Conservation (phyloP, 1,140 invertebrate species). For the Papilio dardanus region DNA sequence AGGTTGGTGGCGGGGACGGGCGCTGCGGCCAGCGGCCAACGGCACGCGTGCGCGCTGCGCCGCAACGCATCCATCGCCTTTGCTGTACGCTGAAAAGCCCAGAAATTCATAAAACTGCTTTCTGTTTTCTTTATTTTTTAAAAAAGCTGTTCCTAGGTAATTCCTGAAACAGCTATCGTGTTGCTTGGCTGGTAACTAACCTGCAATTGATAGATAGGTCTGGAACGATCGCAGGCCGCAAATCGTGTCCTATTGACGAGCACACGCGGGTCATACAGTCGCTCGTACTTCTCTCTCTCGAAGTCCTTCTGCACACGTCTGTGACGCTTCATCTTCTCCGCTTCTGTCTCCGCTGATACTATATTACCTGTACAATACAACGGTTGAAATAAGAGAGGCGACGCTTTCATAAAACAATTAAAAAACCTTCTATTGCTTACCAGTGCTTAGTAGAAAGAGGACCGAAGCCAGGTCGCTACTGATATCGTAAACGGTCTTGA, state of each 20-base stretch:
- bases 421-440: background rate
- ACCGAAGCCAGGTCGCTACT: background rate
- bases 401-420: background rate
- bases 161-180: no score
- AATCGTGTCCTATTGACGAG: slow-evolving; percentile 65
- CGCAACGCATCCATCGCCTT: slow-evolving; percentile 55
- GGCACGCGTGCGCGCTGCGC: slow-evolving; percentile 49
- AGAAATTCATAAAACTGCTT: no score
- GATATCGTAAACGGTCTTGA: background rate
- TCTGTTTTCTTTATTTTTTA: background rate
- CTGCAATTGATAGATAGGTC: slow-evolving; percentile 64
- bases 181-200: slow-evolving; percentile 41
- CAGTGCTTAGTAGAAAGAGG: slow-evolving; percentile 13
- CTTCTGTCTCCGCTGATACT: slow-evolving; percentile 55
- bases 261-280: slow-evolving; percentile 61
- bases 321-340: slow-evolving; percentile 64
- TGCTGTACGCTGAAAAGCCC: slow-evolving; percentile 54
- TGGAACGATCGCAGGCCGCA: slow-evolving; percentile 70
- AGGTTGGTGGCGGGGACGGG: slow-evolving; percentile 68
- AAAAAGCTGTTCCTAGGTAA: no score
- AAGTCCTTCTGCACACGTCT: slow-evolving; percentile 56
- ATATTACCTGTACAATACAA: slow-evolving; percentile 37
- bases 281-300: slow-evolving; percentile 68
- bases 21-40: slow-evolving; percentile 67
- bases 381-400: background rate